Evolutionary conservation across 1,140 invertebrate genomes (phyloP).

Genomic region (Zaprionus lachaisei): DNA sequence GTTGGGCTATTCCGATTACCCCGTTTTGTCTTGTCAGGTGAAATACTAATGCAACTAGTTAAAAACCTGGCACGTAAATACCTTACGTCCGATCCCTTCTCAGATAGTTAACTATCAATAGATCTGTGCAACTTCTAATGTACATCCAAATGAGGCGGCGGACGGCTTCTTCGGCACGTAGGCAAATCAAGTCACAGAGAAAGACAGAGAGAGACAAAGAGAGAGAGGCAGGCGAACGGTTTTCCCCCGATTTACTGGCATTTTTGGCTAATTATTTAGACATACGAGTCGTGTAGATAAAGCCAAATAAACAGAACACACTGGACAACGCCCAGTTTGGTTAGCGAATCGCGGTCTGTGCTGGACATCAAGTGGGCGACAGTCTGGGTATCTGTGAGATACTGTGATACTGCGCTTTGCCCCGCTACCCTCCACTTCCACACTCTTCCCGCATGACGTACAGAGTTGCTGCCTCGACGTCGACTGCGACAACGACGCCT

Average conservation of each 20-base stretch:
- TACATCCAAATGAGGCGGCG: background rate
- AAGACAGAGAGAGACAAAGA: background rate
- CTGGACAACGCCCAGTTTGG: background rate
- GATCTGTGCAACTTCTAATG: background rate
- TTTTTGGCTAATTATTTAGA: conserved; percentile 5
- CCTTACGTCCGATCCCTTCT: background rate
- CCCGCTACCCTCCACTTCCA: background rate
- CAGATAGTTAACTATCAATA: background rate
- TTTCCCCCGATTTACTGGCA: background rate
- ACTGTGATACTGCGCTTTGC: background rate
- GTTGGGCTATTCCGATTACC: background rate
- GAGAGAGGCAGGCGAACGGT: background rate
- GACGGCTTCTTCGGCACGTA: background rate
- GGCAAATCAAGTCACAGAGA: background rate
- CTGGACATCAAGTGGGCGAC: conserved; percentile 1
- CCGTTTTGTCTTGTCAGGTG: background rate
- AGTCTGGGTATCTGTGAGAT: conserved; percentile 4
- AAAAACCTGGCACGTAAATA: background rate
- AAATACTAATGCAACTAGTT: background rate
- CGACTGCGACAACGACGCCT: background rate
- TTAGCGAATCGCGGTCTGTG: background rate
- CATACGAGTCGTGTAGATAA: conserved; percentile 1
- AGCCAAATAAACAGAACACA: conserved; percentile 6
- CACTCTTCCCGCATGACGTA: conserved; percentile 12
- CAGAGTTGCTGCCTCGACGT: background rate